phyloP scores from a whole-genome alignment of 2,113 vertebrate genomes.

The Tapirus terrestris region DNA sequence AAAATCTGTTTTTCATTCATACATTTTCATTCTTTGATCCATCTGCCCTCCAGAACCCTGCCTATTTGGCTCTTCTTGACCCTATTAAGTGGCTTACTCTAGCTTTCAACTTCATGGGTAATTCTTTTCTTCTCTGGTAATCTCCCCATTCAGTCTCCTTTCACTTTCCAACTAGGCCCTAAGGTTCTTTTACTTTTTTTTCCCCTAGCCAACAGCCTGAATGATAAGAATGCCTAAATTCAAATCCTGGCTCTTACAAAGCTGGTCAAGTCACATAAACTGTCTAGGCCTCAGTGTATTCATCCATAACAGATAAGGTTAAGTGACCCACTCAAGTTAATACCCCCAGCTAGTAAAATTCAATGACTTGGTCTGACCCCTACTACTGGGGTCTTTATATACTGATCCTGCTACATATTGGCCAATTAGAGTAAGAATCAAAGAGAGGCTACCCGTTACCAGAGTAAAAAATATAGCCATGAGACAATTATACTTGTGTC shows the following conservation, averaged over 20 bases:
- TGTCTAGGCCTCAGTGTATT: background rate
- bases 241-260: constrained; percentile 24
- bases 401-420: background rate
- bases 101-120: background rate
- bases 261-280: background rate
- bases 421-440: background rate
- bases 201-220: background rate
- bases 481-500: background rate
- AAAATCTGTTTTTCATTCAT: constrained; percentile 1
- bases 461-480: background rate
- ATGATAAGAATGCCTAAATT: background rate
- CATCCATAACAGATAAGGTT: constrained; percentile 20
- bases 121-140: background rate
- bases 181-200: background rate
- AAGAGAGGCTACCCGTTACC: background rate
- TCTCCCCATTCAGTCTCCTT: background rate
- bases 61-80: background rate
- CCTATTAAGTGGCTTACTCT: background rate
- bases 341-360: background rate
- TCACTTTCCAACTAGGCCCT: background rate
- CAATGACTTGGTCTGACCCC: background rate
- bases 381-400: background rate
- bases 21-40: background rate
- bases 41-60: background rate
- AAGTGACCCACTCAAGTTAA: background rate